These are phyloP conservation scores for Ceraclea dissimilis DNA, from an alignment of 2,888 invertebrate species.

Conservation along the genomic window DNA sequence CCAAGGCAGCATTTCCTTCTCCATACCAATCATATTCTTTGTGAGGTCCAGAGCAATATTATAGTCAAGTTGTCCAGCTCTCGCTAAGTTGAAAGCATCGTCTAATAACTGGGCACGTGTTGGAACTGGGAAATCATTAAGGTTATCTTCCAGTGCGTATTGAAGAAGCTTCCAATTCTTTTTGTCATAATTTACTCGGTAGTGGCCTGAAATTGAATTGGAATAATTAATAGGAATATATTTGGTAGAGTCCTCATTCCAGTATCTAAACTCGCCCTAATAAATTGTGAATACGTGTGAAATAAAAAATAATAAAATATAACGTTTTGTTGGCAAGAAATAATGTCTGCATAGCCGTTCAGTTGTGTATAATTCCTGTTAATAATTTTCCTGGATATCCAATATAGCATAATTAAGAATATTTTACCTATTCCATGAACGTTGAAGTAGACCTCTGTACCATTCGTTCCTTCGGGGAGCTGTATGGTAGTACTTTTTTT, in stretches of 20 bases:
- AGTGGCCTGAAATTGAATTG: conserved; percentile 42
- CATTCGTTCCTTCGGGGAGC: conserved; percentile 29
- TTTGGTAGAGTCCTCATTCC: too few relatives aligned
- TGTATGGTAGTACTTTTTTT: conserved; percentile 28
- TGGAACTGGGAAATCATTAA: conserved; percentile 46
- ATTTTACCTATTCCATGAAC: conserved; percentile 52
- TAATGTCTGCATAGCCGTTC: too few relatives aligned
- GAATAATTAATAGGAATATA: background rate
- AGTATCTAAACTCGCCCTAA: too few relatives aligned
- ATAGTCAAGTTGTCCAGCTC: conserved; percentile 51
- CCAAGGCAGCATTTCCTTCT: conserved; percentile 62
- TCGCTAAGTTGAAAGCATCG: conserved; percentile 61
- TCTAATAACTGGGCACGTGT: conserved; percentile 66
- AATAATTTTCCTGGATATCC: too few relatives aligned
- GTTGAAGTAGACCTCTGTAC: conserved; percentile 54
- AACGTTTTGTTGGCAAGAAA: too few relatives aligned
- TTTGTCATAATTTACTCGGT: conserved; percentile 55
- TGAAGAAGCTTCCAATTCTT: conserved; percentile 50
- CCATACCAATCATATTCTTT: conserved; percentile 51
- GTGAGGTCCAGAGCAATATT: conserved; percentile 54
- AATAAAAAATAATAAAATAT: too few relatives aligned
- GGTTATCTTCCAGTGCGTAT: conserved; percentile 43
- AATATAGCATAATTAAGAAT: too few relatives aligned
- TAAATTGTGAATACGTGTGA: too few relatives aligned
- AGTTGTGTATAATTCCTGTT: too few relatives aligned